Conservation (phyloP, 2,888 invertebrate genomes). For the Eupithecia insigniata region DNA sequence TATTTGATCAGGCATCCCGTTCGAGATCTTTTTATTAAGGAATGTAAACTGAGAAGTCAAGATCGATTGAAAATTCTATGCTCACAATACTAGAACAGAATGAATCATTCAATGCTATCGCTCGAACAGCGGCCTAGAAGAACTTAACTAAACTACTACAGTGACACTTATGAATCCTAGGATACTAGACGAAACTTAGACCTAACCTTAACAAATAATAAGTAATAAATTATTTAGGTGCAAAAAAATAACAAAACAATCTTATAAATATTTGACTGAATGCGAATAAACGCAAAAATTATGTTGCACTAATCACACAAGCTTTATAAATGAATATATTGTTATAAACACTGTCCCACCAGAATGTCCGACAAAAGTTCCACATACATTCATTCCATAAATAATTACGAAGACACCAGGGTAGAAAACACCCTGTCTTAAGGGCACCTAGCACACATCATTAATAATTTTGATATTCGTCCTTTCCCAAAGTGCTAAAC, state of each 20-base stretch:
- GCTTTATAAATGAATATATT: slow-evolving; percentile 65
- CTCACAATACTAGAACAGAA: slow-evolving; percentile 34
- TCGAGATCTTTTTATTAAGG: not conserved
- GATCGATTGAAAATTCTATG: not conserved
- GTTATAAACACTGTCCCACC: slow-evolving; percentile 57
- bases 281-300: slow-evolving; percentile 71
- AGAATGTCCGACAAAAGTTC: slow-evolving; percentile 40
- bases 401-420: slow-evolving; percentile 74
- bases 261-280: slow-evolving; percentile 71
- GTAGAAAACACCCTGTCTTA: slow-evolving; percentile 64
- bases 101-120: slow-evolving; percentile 59
- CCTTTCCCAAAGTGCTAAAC: slow-evolving; percentile 17
- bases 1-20: not conserved
- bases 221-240: slow-evolving; percentile 75
- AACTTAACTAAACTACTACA: slow-evolving; percentile 79
- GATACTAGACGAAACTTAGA: slow-evolving; percentile 81
- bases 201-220: slow-evolving; percentile 74
- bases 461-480: slow-evolving; percentile 59
- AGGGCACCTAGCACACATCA: slow-evolving; percentile 73
- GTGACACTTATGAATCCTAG: slow-evolving; percentile 81
- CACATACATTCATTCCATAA: slow-evolving; percentile 82
- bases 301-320: slow-evolving; percentile 80
- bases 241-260: slow-evolving; percentile 70
- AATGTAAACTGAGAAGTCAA: not conserved
- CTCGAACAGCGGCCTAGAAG: slow-evolving; percentile 68